A percentile compares a stretch with the other conserved stretches of the same genome.
phyloP scores from a whole-genome alignment of 1,140 invertebrate genomes.

The Steinernema feltiae region DNA sequence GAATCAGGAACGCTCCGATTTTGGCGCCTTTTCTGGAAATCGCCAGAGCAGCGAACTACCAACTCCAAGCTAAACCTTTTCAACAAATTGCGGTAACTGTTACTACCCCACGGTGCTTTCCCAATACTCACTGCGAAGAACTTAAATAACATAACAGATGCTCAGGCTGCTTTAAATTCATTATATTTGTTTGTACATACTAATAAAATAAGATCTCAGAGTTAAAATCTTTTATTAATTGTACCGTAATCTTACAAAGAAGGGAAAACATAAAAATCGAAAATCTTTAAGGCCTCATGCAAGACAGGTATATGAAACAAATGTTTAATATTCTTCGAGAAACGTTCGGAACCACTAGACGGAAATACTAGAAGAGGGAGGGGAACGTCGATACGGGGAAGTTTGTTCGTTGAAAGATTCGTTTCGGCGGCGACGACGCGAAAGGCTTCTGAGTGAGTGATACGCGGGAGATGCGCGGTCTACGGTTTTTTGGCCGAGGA shows the following conservation, averaged over 20 bases:
- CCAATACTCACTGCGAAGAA: neutral
- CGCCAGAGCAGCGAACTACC: slow-evolving; percentile 19
- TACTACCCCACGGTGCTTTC: neutral
- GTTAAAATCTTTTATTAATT: neutral
- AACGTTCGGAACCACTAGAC: no score
- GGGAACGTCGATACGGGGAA: neutral
- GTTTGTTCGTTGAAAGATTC: neutral
- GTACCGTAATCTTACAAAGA: neutral
- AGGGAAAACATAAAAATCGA: neutral
- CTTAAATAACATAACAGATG: neutral
- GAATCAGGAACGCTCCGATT: slow-evolving; percentile 81
- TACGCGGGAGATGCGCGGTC: neutral
- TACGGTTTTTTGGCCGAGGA: neutral
- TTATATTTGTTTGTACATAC: neutral
- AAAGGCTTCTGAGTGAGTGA: slow-evolving; percentile 2
- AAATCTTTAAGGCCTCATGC: neutral
- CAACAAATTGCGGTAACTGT: slow-evolving; percentile 31
- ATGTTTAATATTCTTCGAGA: neutral
- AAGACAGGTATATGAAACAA: slow-evolving; percentile 4
- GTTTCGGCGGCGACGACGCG: neutral
- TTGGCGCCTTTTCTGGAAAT: slow-evolving; percentile 83
- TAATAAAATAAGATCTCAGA: slow-evolving; percentile 7
- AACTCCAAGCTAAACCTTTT: slow-evolving; percentile 38
- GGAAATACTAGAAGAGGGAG: slow-evolving; percentile 3
- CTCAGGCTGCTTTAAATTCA: neutral